Evolutionary conservation across 1,140 invertebrate genomes (phyloP).

Genomic region (Neodiprion fabricii): DNA sequence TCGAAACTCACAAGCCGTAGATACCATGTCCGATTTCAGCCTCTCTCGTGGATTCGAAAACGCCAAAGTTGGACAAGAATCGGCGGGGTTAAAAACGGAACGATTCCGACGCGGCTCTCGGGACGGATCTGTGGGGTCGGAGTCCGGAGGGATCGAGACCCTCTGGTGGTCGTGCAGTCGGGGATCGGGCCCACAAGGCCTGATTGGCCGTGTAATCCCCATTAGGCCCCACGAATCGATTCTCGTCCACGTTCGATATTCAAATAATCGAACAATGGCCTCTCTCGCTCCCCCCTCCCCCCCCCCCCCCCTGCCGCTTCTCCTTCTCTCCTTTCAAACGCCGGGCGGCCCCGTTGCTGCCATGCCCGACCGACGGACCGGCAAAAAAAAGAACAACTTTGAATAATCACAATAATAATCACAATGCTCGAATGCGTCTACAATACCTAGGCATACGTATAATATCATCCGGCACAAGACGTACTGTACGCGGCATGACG

Average conservation of each 20-base stretch:
- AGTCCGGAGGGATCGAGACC: too few relatives aligned
- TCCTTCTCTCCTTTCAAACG: constrained; percentile 27
- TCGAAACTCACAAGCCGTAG: too few relatives aligned
- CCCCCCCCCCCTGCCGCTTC: constrained; percentile 27
- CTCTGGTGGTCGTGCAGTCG: neutral
- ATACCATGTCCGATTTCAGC: too few relatives aligned
- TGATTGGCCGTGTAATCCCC: constrained; percentile 61
- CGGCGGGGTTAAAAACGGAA: too few relatives aligned
- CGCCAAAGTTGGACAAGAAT: too few relatives aligned
- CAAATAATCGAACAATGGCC: constrained; percentile 61
- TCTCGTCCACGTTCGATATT: constrained; percentile 55
- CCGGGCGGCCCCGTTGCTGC: constrained; percentile 31
- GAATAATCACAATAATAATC: constrained; percentile 58
- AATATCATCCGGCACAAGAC: neutral
- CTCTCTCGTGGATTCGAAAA: too few relatives aligned
- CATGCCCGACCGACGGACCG: constrained; percentile 15
- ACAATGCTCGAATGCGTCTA: constrained; percentile 29
- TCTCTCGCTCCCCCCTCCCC: constrained; percentile 39
- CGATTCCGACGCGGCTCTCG: too few relatives aligned
- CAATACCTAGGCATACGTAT: neutral
- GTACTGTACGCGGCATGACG: neutral
- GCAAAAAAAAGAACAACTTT: constrained; percentile 49
- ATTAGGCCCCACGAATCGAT: constrained; percentile 60
- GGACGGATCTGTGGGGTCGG: too few relatives aligned
- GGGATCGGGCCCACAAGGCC: constrained; percentile 34